Percentiles rank a stretch among this genome's conserved stretches.
Conservation (phyloP, 1,140 invertebrate species). For the Hypsibius dujardini region DNA sequence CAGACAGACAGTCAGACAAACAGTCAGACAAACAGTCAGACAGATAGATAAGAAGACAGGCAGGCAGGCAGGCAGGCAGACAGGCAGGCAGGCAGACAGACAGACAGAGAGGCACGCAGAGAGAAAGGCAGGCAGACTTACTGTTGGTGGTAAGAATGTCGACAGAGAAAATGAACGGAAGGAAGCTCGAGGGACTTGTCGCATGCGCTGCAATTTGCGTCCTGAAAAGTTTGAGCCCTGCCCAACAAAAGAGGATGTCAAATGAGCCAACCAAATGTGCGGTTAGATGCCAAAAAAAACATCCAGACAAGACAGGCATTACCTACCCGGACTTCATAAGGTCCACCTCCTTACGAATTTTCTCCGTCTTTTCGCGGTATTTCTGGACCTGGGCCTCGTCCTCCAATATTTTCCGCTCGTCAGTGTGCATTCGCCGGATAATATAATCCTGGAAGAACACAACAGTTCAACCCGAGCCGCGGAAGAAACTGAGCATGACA, state of each 20-base stretch:
- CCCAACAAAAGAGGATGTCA: no score
- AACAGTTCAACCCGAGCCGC: slow-evolving; percentile 20
- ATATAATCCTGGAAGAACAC: slow-evolving; percentile 45
- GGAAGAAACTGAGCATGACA: no score
- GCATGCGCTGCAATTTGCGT: slow-evolving; percentile 65
- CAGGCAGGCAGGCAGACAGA: no score
- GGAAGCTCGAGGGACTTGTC: slow-evolving; percentile 67
- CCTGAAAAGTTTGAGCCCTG: slow-evolving; percentile 52
- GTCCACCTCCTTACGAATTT: slow-evolving; percentile 54
- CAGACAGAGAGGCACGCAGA: no score
- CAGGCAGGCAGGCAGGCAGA: no score
- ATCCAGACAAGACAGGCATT: no score
- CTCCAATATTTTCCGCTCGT: slow-evolving; percentile 53
- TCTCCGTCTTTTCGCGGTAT: slow-evolving; percentile 54
- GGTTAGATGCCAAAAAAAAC: no score
- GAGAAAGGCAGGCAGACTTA: no score
- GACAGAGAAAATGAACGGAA: slow-evolving; percentile 79
- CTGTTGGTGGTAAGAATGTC: slow-evolving; percentile 82
- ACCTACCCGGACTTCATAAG: slow-evolving; percentile 49
- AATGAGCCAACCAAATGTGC: no score
- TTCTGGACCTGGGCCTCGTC: slow-evolving; percentile 55
- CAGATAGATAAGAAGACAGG: no score
- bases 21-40: no score
- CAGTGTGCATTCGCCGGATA: slow-evolving; percentile 50
- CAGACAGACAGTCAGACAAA: no score